Evolutionary conservation across 2,113 vertebrate genomes (phyloP).

Genomic region (Festucalex cinctus): DNA sequence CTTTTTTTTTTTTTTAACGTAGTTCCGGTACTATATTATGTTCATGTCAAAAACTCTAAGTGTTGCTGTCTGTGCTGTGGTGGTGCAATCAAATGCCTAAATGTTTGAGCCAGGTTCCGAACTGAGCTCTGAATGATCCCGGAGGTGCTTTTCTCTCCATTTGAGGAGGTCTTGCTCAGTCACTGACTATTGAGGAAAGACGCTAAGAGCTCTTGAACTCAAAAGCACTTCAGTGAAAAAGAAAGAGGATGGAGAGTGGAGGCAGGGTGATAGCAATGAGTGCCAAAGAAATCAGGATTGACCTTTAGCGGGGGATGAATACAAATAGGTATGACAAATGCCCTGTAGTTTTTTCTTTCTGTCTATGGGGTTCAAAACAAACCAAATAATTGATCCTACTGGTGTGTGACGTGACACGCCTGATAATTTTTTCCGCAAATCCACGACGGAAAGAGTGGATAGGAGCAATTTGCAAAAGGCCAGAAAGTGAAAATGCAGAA

Average conservation of each 20-base stretch:
- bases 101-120: conserved; percentile 28
- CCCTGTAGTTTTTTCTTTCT: neutral
- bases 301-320: conserved; percentile 1
- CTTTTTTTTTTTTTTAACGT: too few species aligned
- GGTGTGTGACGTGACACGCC: neutral
- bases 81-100: conserved; percentile 36
- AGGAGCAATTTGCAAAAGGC: neutral
- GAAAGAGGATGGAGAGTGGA: conserved; percentile 15
- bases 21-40: too few species aligned
- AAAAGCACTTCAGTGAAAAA: conserved; percentile 41
- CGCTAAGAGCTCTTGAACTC: conserved; percentile 51
- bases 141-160: conserved; percentile 16
- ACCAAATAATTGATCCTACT: neutral
- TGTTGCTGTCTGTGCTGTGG: neutral
- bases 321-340: neutral
- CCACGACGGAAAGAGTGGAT: neutral
- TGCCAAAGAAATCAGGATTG: neutral
- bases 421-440: neutral
- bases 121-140: conserved; percentile 34
- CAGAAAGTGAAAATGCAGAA: neutral
- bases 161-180: conserved; percentile 40
- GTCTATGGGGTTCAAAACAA: neutral
- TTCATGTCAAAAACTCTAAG: neutral
- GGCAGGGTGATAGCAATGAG: conserved; percentile 11
- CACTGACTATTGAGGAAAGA: conserved; percentile 44